Conservation (phyloP, 1,140 invertebrate species). For the Hestina assimilis region DNA sequence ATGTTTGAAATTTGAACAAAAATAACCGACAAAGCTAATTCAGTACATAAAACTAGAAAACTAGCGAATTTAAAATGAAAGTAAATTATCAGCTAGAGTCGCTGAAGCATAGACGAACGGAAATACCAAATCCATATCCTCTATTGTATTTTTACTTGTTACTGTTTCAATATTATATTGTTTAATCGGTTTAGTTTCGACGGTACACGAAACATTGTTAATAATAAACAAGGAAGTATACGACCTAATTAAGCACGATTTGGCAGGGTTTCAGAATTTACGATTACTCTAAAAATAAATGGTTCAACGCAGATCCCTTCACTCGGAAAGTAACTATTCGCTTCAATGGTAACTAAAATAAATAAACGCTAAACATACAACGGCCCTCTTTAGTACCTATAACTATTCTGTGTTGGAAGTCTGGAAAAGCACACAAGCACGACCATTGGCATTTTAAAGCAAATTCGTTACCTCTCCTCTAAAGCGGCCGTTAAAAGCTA, state of each 20-base stretch:
- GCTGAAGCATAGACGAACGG: background rate
- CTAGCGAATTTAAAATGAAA: background rate
- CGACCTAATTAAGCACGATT: slow-evolving; percentile 9
- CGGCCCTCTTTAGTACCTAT: background rate
- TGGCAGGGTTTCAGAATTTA: slow-evolving; percentile 12
- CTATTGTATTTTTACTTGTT: background rate
- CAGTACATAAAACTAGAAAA: no score
- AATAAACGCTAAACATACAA: background rate
- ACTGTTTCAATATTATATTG: background rate
- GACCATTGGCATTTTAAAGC: no score
- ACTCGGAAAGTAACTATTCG: background rate
- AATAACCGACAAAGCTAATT: no score
- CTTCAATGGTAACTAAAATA: background rate
- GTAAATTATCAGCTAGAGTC: background rate
- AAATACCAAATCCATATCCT: background rate
- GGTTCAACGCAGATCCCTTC: slow-evolving; percentile 1
- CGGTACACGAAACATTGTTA: background rate
- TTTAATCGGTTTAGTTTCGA: background rate
- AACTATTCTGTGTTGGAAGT: no score
- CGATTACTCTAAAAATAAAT: slow-evolving; percentile 6
- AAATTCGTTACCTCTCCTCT: no score
- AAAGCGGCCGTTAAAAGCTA: no score
- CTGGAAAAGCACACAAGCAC: no score
- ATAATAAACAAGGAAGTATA: background rate
- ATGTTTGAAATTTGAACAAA: no score